Conservation (phyloP, 2,113 vertebrate species). For the Cyanistes caeruleus region DNA sequence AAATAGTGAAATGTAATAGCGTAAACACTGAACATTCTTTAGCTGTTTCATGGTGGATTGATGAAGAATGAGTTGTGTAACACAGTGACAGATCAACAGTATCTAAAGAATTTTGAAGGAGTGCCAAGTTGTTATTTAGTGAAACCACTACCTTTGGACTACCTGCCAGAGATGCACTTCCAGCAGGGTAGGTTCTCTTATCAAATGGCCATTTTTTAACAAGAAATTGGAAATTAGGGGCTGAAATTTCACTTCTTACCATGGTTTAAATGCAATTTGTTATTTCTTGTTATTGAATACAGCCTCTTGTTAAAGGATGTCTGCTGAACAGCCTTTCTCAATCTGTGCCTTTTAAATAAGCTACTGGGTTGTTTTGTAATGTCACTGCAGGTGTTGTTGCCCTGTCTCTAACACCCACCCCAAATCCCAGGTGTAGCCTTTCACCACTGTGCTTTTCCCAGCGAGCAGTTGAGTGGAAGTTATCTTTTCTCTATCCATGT, state of each 20-base stretch:
- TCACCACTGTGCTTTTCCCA: background rate
- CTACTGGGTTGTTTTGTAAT: background rate
- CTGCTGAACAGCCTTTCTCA: background rate
- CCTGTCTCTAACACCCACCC: background rate
- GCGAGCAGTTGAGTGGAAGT: fast-evolving
- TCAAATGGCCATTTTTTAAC: background rate
- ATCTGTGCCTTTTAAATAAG: background rate
- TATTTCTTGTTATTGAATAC: background rate
- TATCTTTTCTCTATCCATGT: fast-evolving
- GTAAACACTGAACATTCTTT: constrained; percentile 34
- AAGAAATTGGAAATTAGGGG: background rate
- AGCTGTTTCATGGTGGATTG: background rate
- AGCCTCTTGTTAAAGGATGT: background rate
- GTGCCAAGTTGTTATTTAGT: background rate
- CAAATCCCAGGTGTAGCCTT: background rate
- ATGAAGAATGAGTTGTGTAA: constrained; percentile 37
- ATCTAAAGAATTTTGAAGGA: constrained; percentile 15
- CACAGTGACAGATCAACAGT: background rate
- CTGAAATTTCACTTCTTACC: background rate
- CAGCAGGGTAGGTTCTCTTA: background rate
- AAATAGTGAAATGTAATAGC: constrained; percentile 21
- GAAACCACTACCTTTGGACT: background rate
- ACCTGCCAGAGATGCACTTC: background rate
- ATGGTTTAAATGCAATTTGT: background rate
- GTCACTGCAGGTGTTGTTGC: background rate